Evolutionary conservation across 2,113 vertebrate genomes (phyloP), one percentile per base, ranked within the genome.

Genomic region (Cottus gobio): DNA sequence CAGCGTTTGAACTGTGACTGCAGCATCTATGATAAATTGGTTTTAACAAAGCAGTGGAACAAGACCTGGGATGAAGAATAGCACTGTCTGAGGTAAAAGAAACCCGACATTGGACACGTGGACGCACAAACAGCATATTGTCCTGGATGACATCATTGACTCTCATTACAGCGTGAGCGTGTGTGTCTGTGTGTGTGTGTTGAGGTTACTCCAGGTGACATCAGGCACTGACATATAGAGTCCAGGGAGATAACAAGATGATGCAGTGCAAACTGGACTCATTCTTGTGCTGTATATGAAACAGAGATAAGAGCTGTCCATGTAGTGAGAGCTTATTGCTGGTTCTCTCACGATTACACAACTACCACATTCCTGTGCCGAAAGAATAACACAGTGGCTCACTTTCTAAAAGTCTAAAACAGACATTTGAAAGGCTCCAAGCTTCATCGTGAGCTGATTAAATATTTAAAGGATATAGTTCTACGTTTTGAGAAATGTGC

Each of bases 71-170:
- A 48, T 75, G 30, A 64, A 68, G 42, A 77, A 44, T 10, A 66
- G 42, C 6, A 15, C 9, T 63, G 71, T 78, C 18, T 34, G 37
- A 62, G n/a, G 28, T 50, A 69, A 75, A 78, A 28, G 71, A 86
- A 71, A 77, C 64, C 34, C 28, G 28, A 26, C 37, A 44, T 15
- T 75, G 64, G 64, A 84, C 48, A n/a, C 30, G 34, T 62, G 61
- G 79, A 61, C 75, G 82, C 68, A 93, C 91, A 93, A 83, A 84
- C 58, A 85, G 74, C 37, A 71, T 74, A 85, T 86, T 91, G 87
- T 91, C 76, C 77, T 28, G 28, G 13, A 77, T 91, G 85, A 91
- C 84, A 90, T 90, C 85, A 90, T 12, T 28, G 26, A 64, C 77
- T 85, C 72, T 86, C 20, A 22, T 82, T 83, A 86, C 82, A 77